These are phyloP conservation scores for Ennomos fuscantarius DNA, from an alignment of 2,888 invertebrate genomes.

Conservation along the genomic window DNA sequence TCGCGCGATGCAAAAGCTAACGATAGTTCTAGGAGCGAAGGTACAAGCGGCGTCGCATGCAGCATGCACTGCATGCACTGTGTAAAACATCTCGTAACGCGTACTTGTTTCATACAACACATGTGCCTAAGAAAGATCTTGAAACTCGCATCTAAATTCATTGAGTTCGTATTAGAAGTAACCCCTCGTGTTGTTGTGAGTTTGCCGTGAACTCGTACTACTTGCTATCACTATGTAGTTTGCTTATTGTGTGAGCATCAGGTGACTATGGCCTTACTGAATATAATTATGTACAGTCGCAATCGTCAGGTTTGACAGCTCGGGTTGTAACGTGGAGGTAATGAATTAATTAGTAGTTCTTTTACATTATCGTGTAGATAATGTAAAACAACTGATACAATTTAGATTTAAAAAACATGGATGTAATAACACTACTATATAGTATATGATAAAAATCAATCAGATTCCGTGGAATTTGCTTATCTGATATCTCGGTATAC, in stretches of 20 bases:
- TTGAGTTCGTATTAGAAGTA: conserved; percentile 8
- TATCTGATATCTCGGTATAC: too few species aligned
- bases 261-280: background rate
- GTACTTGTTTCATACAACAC: conserved; percentile 5
- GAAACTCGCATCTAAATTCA: conserved; percentile 2
- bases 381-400: background rate
- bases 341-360: background rate
- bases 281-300: too few species aligned
- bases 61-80: conserved; percentile 29
- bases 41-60: conserved; percentile 49
- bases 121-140: conserved; percentile 2
- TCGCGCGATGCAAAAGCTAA: conserved; percentile 71
- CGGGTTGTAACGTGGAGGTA: background rate
- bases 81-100: conserved; percentile 16
- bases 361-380: background rate
- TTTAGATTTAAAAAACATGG: too few species aligned
- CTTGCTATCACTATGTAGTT: background rate
- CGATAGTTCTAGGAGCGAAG: conserved; percentile 62
- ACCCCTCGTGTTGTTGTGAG: conserved; percentile 10
- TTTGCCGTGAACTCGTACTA: background rate
- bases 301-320: background rate
- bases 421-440: too few species aligned
- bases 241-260: background rate
- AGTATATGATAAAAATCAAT: too few species aligned
- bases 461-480: too few species aligned